These are phyloP conservation scores for Hydropotes inermis DNA, from an alignment of 2,113 vertebrate genomes.

Conservation along the genomic window DNA sequence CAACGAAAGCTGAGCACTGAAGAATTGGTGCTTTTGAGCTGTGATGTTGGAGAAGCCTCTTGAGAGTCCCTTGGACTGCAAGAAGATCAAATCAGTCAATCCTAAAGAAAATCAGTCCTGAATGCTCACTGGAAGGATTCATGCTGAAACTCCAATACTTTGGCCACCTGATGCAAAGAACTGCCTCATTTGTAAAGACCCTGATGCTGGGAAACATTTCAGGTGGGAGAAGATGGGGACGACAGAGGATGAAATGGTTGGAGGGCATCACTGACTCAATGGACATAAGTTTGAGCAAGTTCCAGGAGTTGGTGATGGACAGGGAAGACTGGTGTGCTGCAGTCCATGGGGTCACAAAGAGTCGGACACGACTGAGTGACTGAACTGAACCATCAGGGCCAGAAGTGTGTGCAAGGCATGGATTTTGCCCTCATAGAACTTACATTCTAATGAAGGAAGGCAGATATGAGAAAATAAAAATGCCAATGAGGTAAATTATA, in stretches of 20 bases:
- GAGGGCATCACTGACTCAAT: background rate
- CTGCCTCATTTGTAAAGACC: background rate
- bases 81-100: background rate
- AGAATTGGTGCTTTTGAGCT: background rate
- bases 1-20: background rate
- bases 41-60: background rate
- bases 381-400: background rate
- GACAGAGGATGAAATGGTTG: background rate
- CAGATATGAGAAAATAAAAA: background rate
- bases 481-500: background rate
- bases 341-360: background rate
- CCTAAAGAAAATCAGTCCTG: background rate
- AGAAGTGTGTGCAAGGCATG: background rate
- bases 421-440: background rate
- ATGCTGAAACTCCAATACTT: background rate
- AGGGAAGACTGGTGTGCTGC: background rate
- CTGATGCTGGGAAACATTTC: background rate
- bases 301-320: background rate
- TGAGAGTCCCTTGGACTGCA: background rate
- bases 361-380: rapidly evolving
- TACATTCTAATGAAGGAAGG: background rate
- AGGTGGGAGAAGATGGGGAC: background rate
- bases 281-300: background rate
- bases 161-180: background rate
- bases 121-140: background rate